Base-by-base conservation (phyloP, 2,797 vertebrate genomes). In the Sebastes vulpes region DNA sequence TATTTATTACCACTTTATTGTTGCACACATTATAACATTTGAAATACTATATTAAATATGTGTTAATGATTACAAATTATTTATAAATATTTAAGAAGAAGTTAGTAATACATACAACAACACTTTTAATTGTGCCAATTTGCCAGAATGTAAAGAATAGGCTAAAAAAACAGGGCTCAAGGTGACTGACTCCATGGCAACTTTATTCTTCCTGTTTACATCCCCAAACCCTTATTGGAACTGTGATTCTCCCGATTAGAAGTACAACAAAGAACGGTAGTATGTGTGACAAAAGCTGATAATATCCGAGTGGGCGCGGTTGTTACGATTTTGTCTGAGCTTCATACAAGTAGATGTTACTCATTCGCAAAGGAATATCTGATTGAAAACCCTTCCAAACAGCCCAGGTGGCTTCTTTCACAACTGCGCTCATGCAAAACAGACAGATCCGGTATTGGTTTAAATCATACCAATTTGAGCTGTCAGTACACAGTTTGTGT, bases 321-420 rank as follows among this genome's bases (percentile, higher is more conserved):
- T 46, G 42, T 42, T 18, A 16, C 38, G 6, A 42, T 42, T 42
- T 42, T 46, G 42, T 46, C 6, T 46, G 42, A 20, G 64, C 14
- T 68, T 50, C 23, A 32, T 35, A 21, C 28, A 48, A 25, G 56
- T 52, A n/a, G 12, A 60, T 59, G 75, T 56, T 53, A 50, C 59
- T 65, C 54, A 50, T 29, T 71, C 16, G 23, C 4, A 12, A 56
- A 46, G 31, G 53, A 61, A 61, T 67, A 42, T 63, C 50, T 72
- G 28, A 66, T 32, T 50, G 23, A 74, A 75, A 65, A 53, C 12
- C 60, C 25, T 65, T 72, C 26, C 58, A 46, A 75, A 73, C 20
- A 57, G 65, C 52, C 53, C 65, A 69, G 69, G 75, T 74, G 69
- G 64, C 53, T 78, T 81, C 65, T 65, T 71, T 85, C 77, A 79